A percentile compares a stretch with the other conserved stretches of the same genome.
phyloP scores from a whole-genome alignment of 2,888 invertebrate genomes.

The Galerucella calmariensis region DNA sequence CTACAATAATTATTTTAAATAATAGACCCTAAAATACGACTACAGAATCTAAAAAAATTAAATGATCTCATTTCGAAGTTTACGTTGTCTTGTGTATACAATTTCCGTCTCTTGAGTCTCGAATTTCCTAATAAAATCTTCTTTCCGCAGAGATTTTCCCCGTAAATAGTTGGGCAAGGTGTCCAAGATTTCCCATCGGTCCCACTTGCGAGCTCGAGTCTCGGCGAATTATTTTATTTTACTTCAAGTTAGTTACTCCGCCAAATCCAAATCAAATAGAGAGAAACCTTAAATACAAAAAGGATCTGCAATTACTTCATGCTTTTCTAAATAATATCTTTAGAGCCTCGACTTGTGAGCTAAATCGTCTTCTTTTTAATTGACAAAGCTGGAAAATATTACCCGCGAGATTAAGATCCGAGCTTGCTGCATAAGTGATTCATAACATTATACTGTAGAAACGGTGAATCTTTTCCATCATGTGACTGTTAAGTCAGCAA shows the following conservation, averaged over 20 bases:
- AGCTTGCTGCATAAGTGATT: too few species aligned
- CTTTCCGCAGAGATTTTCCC: slow-evolving; percentile 30
- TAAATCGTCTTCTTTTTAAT: background rate
- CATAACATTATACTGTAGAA: too few species aligned
- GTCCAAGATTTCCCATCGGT: slow-evolving; percentile 39
- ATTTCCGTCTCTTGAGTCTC: slow-evolving; percentile 27
- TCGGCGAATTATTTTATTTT: slow-evolving; percentile 24
- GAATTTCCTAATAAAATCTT: slow-evolving; percentile 35
- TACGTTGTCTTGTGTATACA: slow-evolving; percentile 21
- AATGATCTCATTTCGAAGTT: slow-evolving; percentile 15
- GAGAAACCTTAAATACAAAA: slow-evolving; percentile 10
- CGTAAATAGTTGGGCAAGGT: slow-evolving; percentile 35
- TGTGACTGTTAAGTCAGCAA: too few species aligned
- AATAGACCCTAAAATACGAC: background rate
- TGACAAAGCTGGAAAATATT: background rate
- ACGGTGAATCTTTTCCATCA: too few species aligned
- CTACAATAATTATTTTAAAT: too few species aligned
- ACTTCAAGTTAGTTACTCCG: slow-evolving; percentile 7
- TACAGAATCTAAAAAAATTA: background rate
- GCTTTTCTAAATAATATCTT: background rate
- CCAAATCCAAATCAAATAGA: slow-evolving; percentile 6
- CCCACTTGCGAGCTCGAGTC: slow-evolving; percentile 24
- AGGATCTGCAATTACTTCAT: slow-evolving; percentile 9
- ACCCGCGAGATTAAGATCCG: background rate
- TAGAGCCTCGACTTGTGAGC: background rate